Percentiles rank a stretch among this genome's conserved stretches.
Evolutionary conservation across 2,888 invertebrate genomes (phyloP).

Genomic region (Branchinecta sandiegonensis): DNA sequence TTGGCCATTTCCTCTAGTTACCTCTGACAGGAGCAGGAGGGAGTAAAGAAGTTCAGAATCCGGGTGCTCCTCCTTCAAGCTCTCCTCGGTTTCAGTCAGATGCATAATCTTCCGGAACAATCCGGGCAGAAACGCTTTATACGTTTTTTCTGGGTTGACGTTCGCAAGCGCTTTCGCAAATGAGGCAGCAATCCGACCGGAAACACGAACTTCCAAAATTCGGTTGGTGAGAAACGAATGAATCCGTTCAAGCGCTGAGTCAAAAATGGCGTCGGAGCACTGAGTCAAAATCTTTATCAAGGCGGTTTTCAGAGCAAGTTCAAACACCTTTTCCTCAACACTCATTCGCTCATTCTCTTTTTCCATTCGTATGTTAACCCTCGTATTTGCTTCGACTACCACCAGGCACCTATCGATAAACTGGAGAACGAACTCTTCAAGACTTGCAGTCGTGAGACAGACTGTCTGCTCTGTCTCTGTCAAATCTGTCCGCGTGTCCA

Average conservation of each 20-base stretch:
- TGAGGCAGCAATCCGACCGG: neutral
- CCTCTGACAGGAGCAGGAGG: conserved; percentile 53
- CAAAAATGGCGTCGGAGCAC: conserved; percentile 48
- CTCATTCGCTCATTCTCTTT: conserved; percentile 43
- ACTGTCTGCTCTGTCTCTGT: conserved; percentile 56
- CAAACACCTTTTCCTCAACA: conserved; percentile 53
- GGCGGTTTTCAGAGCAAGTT: conserved; percentile 52
- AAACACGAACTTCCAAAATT: conserved; percentile 18
- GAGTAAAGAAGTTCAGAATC: conserved; percentile 64
- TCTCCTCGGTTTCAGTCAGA: conserved; percentile 48
- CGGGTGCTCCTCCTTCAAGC: conserved; percentile 55
- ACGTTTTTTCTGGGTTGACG: conserved; percentile 51
- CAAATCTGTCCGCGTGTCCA: conserved; percentile 48
- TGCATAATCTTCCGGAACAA: conserved; percentile 50
- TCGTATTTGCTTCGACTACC: conserved; percentile 50
- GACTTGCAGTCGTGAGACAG: conserved; percentile 66
- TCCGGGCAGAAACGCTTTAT: conserved; percentile 56
- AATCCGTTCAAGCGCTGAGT: conserved; percentile 55
- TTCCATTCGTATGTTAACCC: conserved; percentile 52
- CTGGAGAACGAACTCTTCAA: conserved; percentile 76
- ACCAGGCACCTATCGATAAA: conserved; percentile 61
- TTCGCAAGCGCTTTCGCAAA: conserved; percentile 27
- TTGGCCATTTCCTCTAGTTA: conserved; percentile 48
- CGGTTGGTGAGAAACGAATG: conserved; percentile 42
- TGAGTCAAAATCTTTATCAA: conserved; percentile 54